Conservation (phyloP, 2,113 vertebrate species). For the Scartelaos histophorus region DNA sequence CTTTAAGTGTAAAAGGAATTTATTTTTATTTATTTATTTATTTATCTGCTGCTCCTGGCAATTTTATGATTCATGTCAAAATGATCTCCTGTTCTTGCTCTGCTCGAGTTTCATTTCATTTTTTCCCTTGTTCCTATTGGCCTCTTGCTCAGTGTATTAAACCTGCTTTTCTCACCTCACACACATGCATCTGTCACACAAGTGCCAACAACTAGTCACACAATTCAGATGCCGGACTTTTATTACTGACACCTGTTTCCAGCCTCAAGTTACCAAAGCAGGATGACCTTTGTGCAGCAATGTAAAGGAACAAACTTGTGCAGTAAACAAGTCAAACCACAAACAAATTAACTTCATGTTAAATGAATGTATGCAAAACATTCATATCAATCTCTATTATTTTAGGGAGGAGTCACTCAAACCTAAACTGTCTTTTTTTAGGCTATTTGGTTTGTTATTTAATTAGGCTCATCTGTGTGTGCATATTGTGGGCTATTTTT, state of each 20-base stretch:
- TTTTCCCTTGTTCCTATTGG: neutral
- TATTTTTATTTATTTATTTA: constrained; percentile 24
- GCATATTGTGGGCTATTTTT: too few species aligned
- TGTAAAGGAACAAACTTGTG: neutral
- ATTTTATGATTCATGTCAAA: constrained; percentile 24
- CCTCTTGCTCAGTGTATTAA: neutral
- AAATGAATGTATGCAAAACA: neutral
- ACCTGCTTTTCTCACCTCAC: neutral
- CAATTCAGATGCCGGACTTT: neutral
- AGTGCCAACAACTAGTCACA: neutral
- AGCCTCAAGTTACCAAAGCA: constrained; percentile 7
- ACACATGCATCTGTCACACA: neutral
- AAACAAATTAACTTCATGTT: neutral
- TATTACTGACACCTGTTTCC: constrained; percentile 4
- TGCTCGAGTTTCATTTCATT: neutral
- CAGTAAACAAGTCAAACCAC: neutral
- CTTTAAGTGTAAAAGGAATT: constrained; percentile 24
- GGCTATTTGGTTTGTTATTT: too few species aligned
- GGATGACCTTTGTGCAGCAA: neutral
- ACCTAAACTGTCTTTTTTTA: too few species aligned
- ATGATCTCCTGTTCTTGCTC: constrained; percentile 5
- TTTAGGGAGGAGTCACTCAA: too few species aligned
- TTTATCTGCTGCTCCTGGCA: constrained; percentile 39
- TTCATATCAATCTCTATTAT: too few species aligned
- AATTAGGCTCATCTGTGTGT: too few species aligned